Evolutionary conservation across 2,797 vertebrate genomes (phyloP), one percentile per base, ranked within the genome.

Genomic region (Amblyopsis hoosieri): DNA sequence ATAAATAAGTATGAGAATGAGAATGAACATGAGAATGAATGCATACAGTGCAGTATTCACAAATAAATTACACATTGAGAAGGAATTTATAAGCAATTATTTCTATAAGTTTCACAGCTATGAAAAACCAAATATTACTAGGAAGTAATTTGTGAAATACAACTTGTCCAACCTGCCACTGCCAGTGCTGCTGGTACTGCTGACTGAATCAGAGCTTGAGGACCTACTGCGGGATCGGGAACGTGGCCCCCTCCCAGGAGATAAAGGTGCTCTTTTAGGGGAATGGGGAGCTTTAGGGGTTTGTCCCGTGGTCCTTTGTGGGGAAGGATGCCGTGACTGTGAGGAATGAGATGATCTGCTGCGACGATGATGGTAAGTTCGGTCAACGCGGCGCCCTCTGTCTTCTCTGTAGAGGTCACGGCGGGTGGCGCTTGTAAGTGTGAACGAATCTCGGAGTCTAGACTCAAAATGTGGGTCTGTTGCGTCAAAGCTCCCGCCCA

Each of bases 281-380:
- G 97, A 99, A 80, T 96, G 94, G 47, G 96, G 78, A 15, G 94
- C 93, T 90, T 98, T 94, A 50, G 96, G 89, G 0, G 94, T 94
- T 89, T 98, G 96, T 86, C 95, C 96, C 4, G 94, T 86, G 87
- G 94, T 91, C 81, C 97, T 84, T 87, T 99, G 97, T 0, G 97
- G 97, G 54, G 97, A 99, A 75, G 96, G 97, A n/a, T 96, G 98
- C 81, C 97, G 93, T 9, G 98, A 99, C 89, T 98, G 97, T 50
- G 98, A 99, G 23, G 97, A 99, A 88, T 99, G 97, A 56, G 97
- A 98, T 6, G 97, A 99, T 23, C 96, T 94, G 85, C 97, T 98
- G 76, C 97, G 92, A 68, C 97, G 97, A 88, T 98, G 96, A 87
- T 97, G 97, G 89, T 98, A 99, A 75, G 92, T 96, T 87, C 96